Conservation (phyloP, 2,113 vertebrate species). For the Noctilio leporinus region DNA sequence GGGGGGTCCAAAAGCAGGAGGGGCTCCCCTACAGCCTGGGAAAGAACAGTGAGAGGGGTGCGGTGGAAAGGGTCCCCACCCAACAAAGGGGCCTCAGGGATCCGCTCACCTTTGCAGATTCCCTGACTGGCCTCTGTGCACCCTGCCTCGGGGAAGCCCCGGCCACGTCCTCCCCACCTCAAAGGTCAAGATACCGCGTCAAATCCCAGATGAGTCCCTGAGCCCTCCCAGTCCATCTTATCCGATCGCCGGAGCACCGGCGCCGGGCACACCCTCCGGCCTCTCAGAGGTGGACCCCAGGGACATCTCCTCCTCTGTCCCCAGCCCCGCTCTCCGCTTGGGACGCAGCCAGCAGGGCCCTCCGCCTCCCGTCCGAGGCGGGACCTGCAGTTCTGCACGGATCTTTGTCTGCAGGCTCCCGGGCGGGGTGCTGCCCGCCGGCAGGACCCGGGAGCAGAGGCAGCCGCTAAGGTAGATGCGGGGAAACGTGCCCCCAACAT, state of each 20-base stretch:
- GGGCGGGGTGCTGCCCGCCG: not conserved
- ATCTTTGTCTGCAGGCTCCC: slow-evolving; percentile 52
- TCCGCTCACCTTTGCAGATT: slow-evolving; percentile 44
- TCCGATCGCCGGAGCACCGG: not conserved
- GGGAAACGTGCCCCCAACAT: not conserved
- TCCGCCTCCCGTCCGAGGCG: not conserved
- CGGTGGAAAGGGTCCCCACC: not conserved
- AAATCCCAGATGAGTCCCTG: not conserved
- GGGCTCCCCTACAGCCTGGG: too few relatives aligned
- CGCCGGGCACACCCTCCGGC: not conserved
- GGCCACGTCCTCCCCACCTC: not conserved
- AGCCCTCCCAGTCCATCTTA: not conserved
- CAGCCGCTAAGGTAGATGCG: not conserved
- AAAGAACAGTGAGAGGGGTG: not conserved
- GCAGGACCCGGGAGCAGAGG: not conserved
- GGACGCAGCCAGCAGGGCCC: not conserved
- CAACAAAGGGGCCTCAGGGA: slow-evolving; percentile 40
- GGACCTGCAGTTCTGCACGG: not conserved
- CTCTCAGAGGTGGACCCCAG: not conserved
- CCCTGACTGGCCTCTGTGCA: not conserved
- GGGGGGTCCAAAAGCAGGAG: too few relatives aligned
- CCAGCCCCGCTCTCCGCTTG: not conserved
- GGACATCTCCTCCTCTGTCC: not conserved
- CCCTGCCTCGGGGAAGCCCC: not conserved
- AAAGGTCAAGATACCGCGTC: not conserved